Percentiles rank a stretch among this genome's conserved stretches.
Conservation (phyloP, 2,888 invertebrate genomes). For the Pantelozetes paolii region DNA sequence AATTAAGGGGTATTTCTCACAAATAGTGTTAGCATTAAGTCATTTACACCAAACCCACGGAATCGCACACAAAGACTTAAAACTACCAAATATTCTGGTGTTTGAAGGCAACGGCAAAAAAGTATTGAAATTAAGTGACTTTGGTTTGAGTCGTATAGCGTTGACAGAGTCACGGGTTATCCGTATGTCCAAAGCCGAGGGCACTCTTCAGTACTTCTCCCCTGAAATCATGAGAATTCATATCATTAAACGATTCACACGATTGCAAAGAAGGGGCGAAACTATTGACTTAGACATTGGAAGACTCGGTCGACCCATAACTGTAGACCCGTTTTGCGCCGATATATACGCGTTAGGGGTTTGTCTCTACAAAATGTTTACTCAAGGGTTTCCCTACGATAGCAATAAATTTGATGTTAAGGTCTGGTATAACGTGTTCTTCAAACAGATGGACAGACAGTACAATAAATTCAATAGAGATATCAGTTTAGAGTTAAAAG, state of each 20-base stretch:
- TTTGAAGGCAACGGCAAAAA: background rate
- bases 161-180: constrained; percentile 34
- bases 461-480: too few species aligned
- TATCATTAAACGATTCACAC: background rate
- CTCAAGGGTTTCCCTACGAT: too few species aligned
- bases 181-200: constrained; percentile 11
- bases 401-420: too few species aligned
- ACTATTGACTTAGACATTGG: too few species aligned
- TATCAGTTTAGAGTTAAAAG: too few species aligned
- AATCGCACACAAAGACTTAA: background rate
- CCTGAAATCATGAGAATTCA: constrained; percentile 18
- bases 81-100: background rate
- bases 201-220: constrained; percentile 41
- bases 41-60: too few species aligned
- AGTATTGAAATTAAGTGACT: constrained; percentile 37
- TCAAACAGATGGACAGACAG: too few species aligned
- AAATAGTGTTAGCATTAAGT: too few species aligned
- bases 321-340: constrained; percentile 38
- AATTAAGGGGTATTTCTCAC: too few species aligned
- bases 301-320: constrained; percentile 13
- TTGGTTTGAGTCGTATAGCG: constrained; percentile 36
- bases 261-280: too few species aligned
- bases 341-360: constrained; percentile 43
- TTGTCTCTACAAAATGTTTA: constrained; percentile 41
- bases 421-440: too few species aligned